Conservation (phyloP, 2,113 vertebrate genomes). For the Semicossyphus pulcher region DNA sequence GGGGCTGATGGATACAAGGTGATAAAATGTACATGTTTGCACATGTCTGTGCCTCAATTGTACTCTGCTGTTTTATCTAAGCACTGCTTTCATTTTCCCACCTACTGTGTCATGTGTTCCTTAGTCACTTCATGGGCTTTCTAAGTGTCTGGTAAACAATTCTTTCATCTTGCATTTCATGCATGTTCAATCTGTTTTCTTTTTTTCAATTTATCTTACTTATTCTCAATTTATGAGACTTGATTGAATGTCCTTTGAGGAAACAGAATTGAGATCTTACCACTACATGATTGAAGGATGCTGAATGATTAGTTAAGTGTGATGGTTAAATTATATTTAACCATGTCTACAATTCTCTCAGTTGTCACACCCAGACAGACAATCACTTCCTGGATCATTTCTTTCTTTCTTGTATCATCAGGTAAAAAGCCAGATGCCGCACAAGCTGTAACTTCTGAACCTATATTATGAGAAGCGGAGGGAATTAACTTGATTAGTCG, state of each 20-base stretch:
- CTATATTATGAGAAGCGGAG: constrained; percentile 46
- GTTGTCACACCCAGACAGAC: constrained; percentile 19
- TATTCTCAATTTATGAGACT: background rate
- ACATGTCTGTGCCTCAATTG: no score
- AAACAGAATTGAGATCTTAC: background rate
- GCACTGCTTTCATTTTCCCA: no score
- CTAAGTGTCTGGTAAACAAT: no score
- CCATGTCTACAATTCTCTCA: background rate
- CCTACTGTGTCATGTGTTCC: no score
- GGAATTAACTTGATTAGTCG: constrained; percentile 61
- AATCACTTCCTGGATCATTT: background rate
- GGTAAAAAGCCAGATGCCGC: no score
- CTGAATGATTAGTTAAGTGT: background rate
- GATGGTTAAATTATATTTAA: no score
- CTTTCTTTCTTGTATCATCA: background rate
- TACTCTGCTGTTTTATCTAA: no score
- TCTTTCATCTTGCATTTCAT: no score
- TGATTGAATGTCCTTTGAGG: background rate
- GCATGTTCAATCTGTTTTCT: no score
- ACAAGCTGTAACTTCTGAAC: constrained; percentile 58
- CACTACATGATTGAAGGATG: background rate
- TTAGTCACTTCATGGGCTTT: no score
- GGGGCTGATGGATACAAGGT: constrained; percentile 2
- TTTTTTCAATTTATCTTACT: no score
- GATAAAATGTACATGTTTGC: constrained; percentile 10